phyloP scores from a whole-genome alignment of 2,113 vertebrate species.

The Grus americana region DNA sequence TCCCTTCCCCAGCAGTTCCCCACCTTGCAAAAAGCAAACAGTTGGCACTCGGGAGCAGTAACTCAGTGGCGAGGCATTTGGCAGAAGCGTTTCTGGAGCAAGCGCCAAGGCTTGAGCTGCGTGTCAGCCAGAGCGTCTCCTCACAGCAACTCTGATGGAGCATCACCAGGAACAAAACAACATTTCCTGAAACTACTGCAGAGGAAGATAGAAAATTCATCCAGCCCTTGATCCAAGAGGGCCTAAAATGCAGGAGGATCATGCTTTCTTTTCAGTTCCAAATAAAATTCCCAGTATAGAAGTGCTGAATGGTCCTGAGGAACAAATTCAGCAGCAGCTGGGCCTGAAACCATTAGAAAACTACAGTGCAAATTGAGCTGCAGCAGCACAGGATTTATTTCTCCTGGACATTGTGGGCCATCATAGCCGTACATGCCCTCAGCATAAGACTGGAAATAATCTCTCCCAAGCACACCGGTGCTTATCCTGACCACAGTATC shows the following conservation, averaged over 20 bases:
- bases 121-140: neutral
- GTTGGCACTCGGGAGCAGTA: neutral
- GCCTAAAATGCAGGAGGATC: neutral
- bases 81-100: neutral
- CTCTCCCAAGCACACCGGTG: neutral
- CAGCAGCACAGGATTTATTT: neutral
- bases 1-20: neutral
- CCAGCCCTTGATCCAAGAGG: neutral
- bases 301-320: neutral
- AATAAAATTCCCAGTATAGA: neutral
- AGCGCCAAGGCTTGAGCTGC: neutral
- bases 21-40: neutral
- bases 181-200: conserved; percentile 2
- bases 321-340: neutral
- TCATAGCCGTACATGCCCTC: neutral
- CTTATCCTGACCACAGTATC: neutral
- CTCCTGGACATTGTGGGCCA: neutral
- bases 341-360: neutral
- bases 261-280: neutral
- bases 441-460: neutral
- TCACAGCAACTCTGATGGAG: neutral
- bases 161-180: conserved; percentile 1
- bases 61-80: neutral
- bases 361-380: neutral
- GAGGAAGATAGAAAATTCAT: neutral